Base-by-base conservation (phyloP, 2,797 vertebrate species). In the Eupleurogrammus muticus region DNA sequence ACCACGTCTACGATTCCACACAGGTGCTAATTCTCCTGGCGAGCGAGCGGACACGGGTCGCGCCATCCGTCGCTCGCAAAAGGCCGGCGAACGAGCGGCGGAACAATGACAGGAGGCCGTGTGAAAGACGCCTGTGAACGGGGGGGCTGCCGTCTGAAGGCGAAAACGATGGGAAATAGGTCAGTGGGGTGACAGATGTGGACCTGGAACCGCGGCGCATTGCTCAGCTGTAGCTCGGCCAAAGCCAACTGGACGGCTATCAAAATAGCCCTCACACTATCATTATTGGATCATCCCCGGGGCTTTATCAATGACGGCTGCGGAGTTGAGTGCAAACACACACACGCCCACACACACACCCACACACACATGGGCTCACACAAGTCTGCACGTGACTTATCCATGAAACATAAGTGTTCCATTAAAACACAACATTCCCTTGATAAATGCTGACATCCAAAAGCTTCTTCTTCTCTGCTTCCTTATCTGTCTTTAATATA, bases 101-200 rank as follows among this genome's bases (percentile, higher is more conserved):
- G 82, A 73, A 50, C 63, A 4, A 23, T 11, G 2, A 56, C 32
- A n/a, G n/a, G 34, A 67, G 65, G 58, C 28, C 73, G 46, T 80
- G 77, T 69, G 40, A 67, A 77, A 86, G 50, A 54, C 40, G 70
- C 66, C 85, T 81, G 75, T 72, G 86, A 90, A 91, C 84, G 83
- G 66, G 83, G 83, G 66, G 83, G 81, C 84, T 82, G 86, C 66
- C 61, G 66, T 78, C 73, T 76, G 48, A 72, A 62, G 20, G 66
- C 81, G 78, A 79, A 17, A n/a, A 66, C 60, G 73, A 85, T 76
- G 82, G 79, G 85, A 90, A 91, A 57, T 91, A 82, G 89, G 90
- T 92, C 90, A 90, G 79, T 84, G 75, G 86, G 78, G 61, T 83
- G 90, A 88, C 79, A 76, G 84, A 88, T 92, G 89, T 88, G 77